Conservation (phyloP, 2,888 invertebrate genomes). For the Tenthredo mesomela region DNA sequence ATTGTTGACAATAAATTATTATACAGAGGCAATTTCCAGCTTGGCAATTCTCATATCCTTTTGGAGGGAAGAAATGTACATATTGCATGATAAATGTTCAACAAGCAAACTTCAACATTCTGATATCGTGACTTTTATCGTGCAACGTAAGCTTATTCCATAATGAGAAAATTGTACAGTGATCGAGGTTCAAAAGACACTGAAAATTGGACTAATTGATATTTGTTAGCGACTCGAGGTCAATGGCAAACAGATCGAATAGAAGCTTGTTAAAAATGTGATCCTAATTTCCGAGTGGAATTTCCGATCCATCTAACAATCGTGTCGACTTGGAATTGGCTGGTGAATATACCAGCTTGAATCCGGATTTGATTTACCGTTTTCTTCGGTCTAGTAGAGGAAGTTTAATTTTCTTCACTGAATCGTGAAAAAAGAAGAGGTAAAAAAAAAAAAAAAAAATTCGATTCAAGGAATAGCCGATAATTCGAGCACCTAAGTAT, state of each 20-base stretch:
- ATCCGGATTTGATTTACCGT: slow-evolving; percentile 1
- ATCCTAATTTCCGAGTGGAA: slow-evolving; percentile 36
- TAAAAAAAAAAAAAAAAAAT: not conserved
- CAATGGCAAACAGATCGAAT: not conserved
- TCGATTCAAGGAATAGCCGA: not conserved
- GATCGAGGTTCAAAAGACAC: not conserved
- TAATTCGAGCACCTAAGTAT: not conserved
- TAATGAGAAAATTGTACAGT: not conserved
- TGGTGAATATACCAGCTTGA: not conserved
- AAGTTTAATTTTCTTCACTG: not conserved
- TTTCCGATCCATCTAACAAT: slow-evolving; percentile 46
- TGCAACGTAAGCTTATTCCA: not conserved
- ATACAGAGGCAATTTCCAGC: too few species aligned
- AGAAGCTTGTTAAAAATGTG: slow-evolving; percentile 10
- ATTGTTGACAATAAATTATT: too few species aligned
- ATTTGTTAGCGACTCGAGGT: not conserved
- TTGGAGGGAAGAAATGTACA: too few species aligned
- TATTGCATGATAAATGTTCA: too few species aligned
- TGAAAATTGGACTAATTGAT: slow-evolving; percentile 18
- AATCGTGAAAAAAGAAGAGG: not conserved
- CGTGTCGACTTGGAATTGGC: not conserved
- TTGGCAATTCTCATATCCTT: too few species aligned
- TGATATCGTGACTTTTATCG: not conserved
- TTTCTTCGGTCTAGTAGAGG: not conserved
- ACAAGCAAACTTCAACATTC: not conserved